Base-by-base conservation (phyloP, 1,140 invertebrate species). In the Chironomus tepperi region DNA sequence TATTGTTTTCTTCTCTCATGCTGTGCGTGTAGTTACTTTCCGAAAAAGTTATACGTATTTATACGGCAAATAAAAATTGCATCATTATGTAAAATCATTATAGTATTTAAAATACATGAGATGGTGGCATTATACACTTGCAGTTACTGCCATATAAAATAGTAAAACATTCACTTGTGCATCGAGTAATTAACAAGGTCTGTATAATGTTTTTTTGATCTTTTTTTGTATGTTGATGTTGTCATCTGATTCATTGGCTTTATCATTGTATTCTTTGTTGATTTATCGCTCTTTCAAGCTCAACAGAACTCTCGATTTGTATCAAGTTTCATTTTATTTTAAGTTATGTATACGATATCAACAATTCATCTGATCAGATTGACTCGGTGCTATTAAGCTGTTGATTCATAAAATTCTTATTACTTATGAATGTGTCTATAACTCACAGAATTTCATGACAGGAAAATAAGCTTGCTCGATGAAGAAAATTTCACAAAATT, bases 41-140 rank as follows among this genome's bases (percentile, higher is more conserved):
- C 24, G 24, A 34, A 57, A n/a, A 47, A 47, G 8, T 10, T 47
- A 47, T 10, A 47, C 8, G 8, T 47, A 57, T 57, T 2, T 34
- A 34, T 34, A 34, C 24, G 24, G 24, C 5, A 34, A 34, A 34
- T 34, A 34, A 57, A 57, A 57, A 57, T 15, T 57, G 47, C 47
- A 57, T 57, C 47, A n/a, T 57, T 57, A 57, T 57, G 47, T 57
- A 57, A 57, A 57, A 47, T n/a, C 12, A 57, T n/a, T n/a, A 57
- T 57, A 15, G 47, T 57, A 57, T 57, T 57, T 57, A 34, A 34
- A 2, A 34, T 34, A 34, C 24, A 34, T 34, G 47, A n/a, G n/a
- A n/a, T 57, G 47, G 47, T 57, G 47, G 24, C 24, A 34, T 2
- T 15, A 57, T 57, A 57, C 47, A 57, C 12, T 57, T 57, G 47